These are phyloP conservation scores for Peucedramus taeniatus DNA, from an alignment of 2,113 vertebrate genomes.

Conservation along the genomic window DNA sequence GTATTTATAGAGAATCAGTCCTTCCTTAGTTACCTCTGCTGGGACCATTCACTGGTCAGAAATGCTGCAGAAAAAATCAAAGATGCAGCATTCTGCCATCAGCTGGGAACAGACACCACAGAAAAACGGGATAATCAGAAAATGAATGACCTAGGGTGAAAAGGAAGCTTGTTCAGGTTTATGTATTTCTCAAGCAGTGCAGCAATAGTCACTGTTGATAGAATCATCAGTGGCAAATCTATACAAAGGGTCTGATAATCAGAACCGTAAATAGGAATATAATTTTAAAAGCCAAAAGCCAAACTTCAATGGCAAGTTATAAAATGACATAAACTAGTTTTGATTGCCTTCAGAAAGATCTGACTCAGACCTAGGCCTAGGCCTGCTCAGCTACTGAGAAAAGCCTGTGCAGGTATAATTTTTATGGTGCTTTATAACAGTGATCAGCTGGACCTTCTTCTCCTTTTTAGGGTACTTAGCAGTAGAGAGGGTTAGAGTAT, in stretches of 20 bases:
- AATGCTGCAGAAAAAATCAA: not conserved
- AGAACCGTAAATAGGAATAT: not conserved
- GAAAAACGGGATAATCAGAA: not conserved
- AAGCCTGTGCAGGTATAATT: not conserved
- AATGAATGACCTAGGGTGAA: not conserved
- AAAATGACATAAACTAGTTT: not conserved
- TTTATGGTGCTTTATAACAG: not conserved
- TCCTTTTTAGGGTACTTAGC: not conserved
- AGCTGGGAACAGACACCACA: rapidly evolving
- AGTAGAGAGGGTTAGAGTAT: not conserved
- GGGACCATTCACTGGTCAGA: not conserved
- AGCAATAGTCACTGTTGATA: not conserved
- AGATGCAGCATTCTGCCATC: not conserved
- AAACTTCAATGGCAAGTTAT: not conserved
- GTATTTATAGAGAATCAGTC: not conserved
- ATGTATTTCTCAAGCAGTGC: not conserved
- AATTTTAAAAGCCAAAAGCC: not conserved
- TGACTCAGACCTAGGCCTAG: not conserved
- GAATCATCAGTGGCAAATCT: not conserved
- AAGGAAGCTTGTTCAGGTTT: not conserved
- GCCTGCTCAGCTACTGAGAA: not conserved
- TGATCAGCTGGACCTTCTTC: not conserved
- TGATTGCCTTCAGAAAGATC: not conserved
- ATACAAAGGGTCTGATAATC: not conserved
- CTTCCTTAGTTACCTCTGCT: not conserved